Evolutionary conservation across 2,113 vertebrate genomes (phyloP), one percentile per base, ranked within the genome.

Genomic region (Cochlearius cochlearius): DNA sequence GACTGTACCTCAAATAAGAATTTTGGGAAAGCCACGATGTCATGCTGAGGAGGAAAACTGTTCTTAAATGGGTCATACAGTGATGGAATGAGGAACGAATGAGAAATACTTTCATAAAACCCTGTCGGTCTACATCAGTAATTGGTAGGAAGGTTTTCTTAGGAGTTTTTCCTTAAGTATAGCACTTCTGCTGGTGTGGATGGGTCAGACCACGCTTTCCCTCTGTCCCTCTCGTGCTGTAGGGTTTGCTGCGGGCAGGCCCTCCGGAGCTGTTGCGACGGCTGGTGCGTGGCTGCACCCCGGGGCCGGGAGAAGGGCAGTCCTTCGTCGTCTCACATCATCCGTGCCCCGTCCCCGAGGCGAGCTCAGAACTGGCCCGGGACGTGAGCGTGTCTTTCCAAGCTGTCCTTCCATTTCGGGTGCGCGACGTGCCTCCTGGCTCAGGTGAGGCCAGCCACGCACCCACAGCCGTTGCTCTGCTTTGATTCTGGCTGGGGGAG

Each of bases 261-360:
- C 58, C 41, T 10, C n/a, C 3, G 7, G 49, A 45, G 38, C 53
- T 13, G 5, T 45, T 3, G 16, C 36, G 18, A 23, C 3, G 0
- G 4, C 13, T 5, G 20, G 47, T 7, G 39, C 2, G 3, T 13
- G 49, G 55, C 62, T 52, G 81, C 23, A 4, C n/a, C 30, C 34
- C 6, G 38, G 9, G 55, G 22, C 47, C 1, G 0, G 53, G 45
- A 75, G 62, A 20, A 63, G 34, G 41, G 27, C 53, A 30, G 34
- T 18, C 43, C n/a, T 30, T 82, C 13, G 0, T 9, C 43, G 15
- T 39, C 49, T 9, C 80, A 5, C 1, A 0, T 27, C 55, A 27
- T 9, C 47, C 2, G 1, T 1, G 1, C 5, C 29, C 60, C 0
- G 0, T 69, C 20, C 55, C 60, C 0, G 0, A 9, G 47, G 47